Evolutionary conservation across 2,113 vertebrate species (phyloP).

Genomic region (Hyla sarda): DNA sequence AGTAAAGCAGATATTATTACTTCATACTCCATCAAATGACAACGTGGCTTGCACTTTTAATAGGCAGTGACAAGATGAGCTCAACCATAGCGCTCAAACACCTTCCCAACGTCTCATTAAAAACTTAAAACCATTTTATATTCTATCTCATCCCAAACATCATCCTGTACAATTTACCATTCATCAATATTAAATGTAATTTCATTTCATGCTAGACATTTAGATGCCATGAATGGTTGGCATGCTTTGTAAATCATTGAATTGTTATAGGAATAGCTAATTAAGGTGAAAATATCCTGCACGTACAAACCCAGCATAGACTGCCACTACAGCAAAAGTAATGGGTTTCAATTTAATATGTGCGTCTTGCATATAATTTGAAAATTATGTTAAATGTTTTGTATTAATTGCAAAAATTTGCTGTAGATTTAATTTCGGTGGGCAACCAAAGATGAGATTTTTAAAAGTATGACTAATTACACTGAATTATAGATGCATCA

Average conservation of each 20-base stretch:
- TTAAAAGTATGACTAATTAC: neutral
- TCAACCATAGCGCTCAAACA: conserved; percentile 38
- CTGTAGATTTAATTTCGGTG: neutral
- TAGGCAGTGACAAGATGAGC: neutral
- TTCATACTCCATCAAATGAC: conserved; percentile 39
- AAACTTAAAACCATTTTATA: conserved; percentile 38
- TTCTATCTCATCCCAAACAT: conserved; percentile 1
- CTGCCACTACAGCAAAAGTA: conserved; percentile 9
- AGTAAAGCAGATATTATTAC: conserved; percentile 13
- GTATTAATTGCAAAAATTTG: neutral
- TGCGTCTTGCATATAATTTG: neutral
- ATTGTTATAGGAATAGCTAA: conserved; percentile 45
- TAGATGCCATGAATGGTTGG: conserved; percentile 11
- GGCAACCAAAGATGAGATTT: neutral
- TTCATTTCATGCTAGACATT: conserved; percentile 38
- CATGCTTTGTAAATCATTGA: conserved; percentile 41
- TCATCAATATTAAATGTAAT: conserved; percentile 52
- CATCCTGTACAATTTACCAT: conserved; percentile 21
- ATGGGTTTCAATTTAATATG: conserved; percentile 31
- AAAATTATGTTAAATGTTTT: neutral
- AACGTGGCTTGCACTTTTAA: conserved; percentile 2
- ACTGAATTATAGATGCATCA: neutral
- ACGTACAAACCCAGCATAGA: conserved; percentile 6
- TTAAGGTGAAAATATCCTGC: conserved; percentile 32
- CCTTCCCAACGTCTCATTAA: conserved; percentile 41